Evolutionary conservation across 1,140 invertebrate species (phyloP), one percentile per base, ranked within the genome.

Genomic region (Drosophila bipectinata): DNA sequence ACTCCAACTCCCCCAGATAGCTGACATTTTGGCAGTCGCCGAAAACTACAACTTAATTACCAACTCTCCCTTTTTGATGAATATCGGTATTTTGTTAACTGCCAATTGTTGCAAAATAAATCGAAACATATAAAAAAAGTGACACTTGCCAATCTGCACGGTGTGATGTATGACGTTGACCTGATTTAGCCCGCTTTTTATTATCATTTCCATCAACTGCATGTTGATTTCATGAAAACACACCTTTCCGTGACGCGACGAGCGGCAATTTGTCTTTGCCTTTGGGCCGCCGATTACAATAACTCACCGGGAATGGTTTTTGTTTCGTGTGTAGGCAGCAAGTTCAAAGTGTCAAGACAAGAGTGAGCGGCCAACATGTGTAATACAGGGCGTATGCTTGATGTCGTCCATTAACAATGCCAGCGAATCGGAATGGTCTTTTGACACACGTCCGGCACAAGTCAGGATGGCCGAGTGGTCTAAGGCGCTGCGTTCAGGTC

Each of bases 401-500:
- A 54, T 64, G 48, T 21, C 10, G 39, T 44, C 3, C 3, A n/a
- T 34, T 12, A 21, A 45, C 60, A 34, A 47, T 9, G 48, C 58
- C 60, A 53, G 41, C 21, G 47, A 67, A 60, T 69, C 54, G 26
- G 10, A 18, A 63, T 71, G 77, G 51, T 30, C 39, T 48, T 79
- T 39, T 51, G 41, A 51, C 63, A 24, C 4, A 0, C 0, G 0
- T 12, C 0, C 3, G 0, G 0, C 14, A 37, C 18, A 44, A 72
- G 89, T 90, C 89, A 89, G 89, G 90, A 91, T 96, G 96, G 96
- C 96, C 96, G 96, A 96, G 95, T 94, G 96, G 95, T 96, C 95
- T 95, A 97, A 97, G 96, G 96, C 96, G 96, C 95, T 97, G 96
- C 96, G 96, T 96, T 54, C 96, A 97, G 96, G 96, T 96, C 95